Evolutionary conservation across 2,888 invertebrate genomes (phyloP), one percentile per base, ranked within the genome.

Genomic region (Agriopis aurantiaria): DNA sequence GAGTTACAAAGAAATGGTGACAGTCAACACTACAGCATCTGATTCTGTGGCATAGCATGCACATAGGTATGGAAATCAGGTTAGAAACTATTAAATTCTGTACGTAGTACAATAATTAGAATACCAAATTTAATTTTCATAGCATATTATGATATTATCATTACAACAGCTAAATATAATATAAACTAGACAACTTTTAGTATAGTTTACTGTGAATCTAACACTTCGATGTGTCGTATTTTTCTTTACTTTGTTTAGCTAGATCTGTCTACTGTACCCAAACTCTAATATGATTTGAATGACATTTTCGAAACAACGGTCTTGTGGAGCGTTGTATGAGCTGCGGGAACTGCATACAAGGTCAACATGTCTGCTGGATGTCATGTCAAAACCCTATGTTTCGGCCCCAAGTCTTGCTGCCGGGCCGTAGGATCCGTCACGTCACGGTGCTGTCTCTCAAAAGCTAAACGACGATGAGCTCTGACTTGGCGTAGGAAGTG

Each of bases 131-230:
- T 49, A 10, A 8, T 12, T 12, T 48, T 6, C 12, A 6, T n/a
- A n/a, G n/a, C 12, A 12, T 46, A 46, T 11, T 11, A 33, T 33
- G 33, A 33, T 33, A 33, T 33, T 5, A 23, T 23, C 17, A 23
- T 23, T 23, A 33, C 3, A 33, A 33, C 33, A 33, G 33, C 33
- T 5, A 33, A 33, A 33, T 33, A 33, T 33, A 33, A 33, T 33
- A 33, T 33, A 33, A 33, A 33, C 4, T 14, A 11, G 12, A 48
- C n/a, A 17, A 51, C 51, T 51, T 51, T 51, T 17, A 8, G n/a
- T 48, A n/a, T 17, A 51, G 51, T 51, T 51, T 51, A 17, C 3
- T 51, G 51, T 51, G 17, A 55, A 55, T 8, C 40, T 55, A 55
- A 55, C 40, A 55, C 40, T 40, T 40, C 11, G 43, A 40, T 51